These are phyloP conservation scores for Aix galericulata DNA, from an alignment of 2,113 vertebrate genomes.

Conservation along the genomic window DNA sequence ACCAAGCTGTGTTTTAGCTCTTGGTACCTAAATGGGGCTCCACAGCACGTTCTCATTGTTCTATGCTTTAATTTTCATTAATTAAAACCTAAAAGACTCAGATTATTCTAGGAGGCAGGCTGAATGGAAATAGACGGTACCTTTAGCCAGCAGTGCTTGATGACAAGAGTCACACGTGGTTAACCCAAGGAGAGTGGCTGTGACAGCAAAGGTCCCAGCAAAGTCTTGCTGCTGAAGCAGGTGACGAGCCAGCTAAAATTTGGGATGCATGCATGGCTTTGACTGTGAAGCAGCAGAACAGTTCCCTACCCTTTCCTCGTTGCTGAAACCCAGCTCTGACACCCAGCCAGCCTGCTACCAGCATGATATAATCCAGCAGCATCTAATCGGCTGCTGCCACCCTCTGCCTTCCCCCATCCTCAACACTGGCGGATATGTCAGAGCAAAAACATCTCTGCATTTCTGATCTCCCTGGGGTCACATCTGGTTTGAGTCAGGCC, in stretches of 20 bases:
- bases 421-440: constrained; percentile 30
- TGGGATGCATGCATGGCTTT: not conserved
- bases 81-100: not conserved
- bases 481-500: constrained; percentile 74
- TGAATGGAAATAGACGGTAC: not conserved
- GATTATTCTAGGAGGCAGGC: not conserved
- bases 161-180: not conserved
- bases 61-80: not conserved
- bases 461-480: constrained; percentile 51
- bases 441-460: constrained; percentile 63
- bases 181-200: not conserved
- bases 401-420: constrained; percentile 34
- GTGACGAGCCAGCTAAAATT: not conserved
- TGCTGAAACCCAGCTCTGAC: not conserved
- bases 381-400: constrained; percentile 28
- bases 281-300: not conserved
- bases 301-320: not conserved
- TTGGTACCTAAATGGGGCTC: not conserved
- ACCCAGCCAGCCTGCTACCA: not conserved
- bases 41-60: not conserved
- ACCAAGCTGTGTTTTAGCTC: not conserved
- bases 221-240: not conserved
- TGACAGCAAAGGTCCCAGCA: not conserved
- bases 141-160: not conserved
- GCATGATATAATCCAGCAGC: constrained; percentile 7